Base-by-base conservation (phyloP, 53 echinoderm and acorn worm genomes). In the Mesocentrotus franciscanus region DNA sequence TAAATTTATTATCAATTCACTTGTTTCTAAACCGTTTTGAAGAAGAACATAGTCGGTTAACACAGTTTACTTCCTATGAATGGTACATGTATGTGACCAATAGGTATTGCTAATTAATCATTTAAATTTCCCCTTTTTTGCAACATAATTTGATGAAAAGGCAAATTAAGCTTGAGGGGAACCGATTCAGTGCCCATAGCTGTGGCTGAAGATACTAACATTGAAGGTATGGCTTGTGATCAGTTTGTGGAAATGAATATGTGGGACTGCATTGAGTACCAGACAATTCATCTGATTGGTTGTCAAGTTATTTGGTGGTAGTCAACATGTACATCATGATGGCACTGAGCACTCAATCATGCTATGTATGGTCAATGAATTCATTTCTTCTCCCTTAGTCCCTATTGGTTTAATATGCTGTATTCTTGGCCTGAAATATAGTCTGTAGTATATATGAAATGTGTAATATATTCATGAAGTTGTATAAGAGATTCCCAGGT, bases 171-270 rank as follows among this genome's bases (percentile, higher is more conserved):
- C 94, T 34, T 94, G 57, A 94, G 56, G 61, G 95, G 95, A 94
- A 94, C 95, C 36, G 95, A 94, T 8, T 94, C 95, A 61, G 95
- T 94, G 87, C 95, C 95, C 66, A 94, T 94, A 94, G 95, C 95
- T 32, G 70, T 94, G 68, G 95, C 95, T 42, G 95, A 94, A 85
- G 95, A 94, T 87, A 94, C 87, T 62, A 94, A 94, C 71, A 35
- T 94, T 61, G 95, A 94, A 94, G 95, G 95, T 94, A 94, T 85
- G 68, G 49, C 2, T 68, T 72, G 56, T 92, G 36, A 66, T 68
- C 91, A 20, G 27, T 71, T 76, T 78, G 30, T 49, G 56, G 26
- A 79, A 60, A 29, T 79, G 56, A 26, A 78, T 78, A 57, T 81
- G 87, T 94, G 94, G 94, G 94, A 94, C 95, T 94, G 95, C 95